A percentile compares a stretch with the other conserved stretches of the same genome.
Conservation (phyloP, 2,113 vertebrate genomes). For the Vimba vimba region DNA sequence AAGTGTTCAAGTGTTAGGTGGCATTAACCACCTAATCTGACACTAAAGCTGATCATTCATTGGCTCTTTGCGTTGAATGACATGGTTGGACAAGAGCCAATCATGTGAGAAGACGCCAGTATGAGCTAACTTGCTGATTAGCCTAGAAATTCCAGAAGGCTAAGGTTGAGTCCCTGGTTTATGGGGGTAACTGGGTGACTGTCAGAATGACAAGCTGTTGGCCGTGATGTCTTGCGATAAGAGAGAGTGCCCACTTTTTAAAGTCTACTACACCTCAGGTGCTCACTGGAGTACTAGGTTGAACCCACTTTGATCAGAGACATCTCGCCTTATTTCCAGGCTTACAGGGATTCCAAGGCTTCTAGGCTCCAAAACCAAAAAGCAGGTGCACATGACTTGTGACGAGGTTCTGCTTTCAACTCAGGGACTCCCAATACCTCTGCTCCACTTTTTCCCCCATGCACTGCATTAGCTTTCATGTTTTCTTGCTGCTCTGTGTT, state of each 20-base stretch:
- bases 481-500: neutral
- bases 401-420: constrained; percentile 9
- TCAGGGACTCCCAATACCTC: neutral
- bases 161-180: neutral
- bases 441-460: neutral
- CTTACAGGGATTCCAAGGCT: neutral
- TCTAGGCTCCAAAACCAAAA: constrained; percentile 11
- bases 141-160: neutral
- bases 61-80: neutral
- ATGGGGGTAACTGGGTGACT: neutral
- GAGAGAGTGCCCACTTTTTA: neutral
- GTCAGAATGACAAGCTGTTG: constrained; percentile 3
- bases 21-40: neutral
- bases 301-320: neutral
- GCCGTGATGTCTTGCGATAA: neutral
- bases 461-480: constrained; percentile 7
- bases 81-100: constrained; percentile 21
- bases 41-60: neutral
- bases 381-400: neutral
- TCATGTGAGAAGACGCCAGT: neutral
- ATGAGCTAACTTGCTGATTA: neutral
- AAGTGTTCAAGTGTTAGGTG: constrained; percentile 4
- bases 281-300: neutral
- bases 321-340: neutral
- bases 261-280: neutral